Percentiles rank a stretch among this genome's conserved stretches.
Conservation (phyloP, 23 tunicate species). For the Diplosoma virens region DNA sequence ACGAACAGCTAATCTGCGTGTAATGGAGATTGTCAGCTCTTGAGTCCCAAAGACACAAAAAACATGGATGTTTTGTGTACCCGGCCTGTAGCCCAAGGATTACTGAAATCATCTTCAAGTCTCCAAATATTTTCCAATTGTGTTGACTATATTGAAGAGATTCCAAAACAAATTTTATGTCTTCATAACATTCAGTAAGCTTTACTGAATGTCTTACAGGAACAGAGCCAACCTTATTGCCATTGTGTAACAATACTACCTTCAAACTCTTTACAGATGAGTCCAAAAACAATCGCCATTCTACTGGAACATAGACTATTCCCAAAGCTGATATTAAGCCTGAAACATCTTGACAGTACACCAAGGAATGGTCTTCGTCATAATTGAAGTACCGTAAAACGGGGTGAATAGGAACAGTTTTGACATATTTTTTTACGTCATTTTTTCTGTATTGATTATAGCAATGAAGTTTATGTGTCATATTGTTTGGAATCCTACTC, state of each 20-base stretch:
- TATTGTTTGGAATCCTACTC: background rate
- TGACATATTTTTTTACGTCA: background rate
- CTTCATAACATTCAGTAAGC: conserved; percentile 32
- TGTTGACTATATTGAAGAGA: conserved; percentile 28
- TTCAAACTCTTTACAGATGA: conserved; percentile 16
- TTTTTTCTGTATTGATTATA: background rate
- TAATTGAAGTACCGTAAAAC: conserved; percentile 11
- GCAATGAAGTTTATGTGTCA: background rate
- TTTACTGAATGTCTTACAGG: conserved; percentile 24
- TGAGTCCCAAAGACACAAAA: conserved; percentile 29
- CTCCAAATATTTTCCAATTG: conserved; percentile 33
- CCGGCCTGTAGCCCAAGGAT: conserved; percentile 23
- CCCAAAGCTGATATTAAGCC: conserved; percentile 24
- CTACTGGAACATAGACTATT: conserved; percentile 5
- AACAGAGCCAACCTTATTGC: conserved; percentile 22
- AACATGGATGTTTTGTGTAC: conserved; percentile 24
- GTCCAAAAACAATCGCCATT: conserved; percentile 36
- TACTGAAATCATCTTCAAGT: conserved; percentile 23
- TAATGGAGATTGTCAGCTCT: conserved; percentile 21
- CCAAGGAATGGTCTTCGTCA: conserved; percentile 24
- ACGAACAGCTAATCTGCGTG: conserved; percentile 23
- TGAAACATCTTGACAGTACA: conserved; percentile 26
- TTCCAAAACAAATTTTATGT: conserved; percentile 8
- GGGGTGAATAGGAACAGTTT: conserved; percentile 7
- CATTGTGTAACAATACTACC: conserved; percentile 20